Percentiles rank a stretch among this genome's conserved stretches.
phyloP scores from a whole-genome alignment of 92 coral and sea anemone species.

The Heteractis magnifica region DNA sequence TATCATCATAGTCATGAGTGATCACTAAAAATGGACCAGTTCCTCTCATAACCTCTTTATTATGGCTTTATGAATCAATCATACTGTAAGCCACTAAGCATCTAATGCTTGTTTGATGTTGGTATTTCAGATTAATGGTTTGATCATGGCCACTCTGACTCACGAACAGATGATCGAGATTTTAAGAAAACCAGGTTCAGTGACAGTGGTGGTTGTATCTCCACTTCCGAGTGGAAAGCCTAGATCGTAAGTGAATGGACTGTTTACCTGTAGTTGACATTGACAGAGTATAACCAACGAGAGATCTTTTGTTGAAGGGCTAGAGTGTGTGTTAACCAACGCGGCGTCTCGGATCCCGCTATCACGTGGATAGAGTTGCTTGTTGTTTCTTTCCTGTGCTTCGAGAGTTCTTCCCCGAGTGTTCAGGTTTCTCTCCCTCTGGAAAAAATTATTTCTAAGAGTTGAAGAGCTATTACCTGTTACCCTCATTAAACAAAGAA shows the following conservation, averaged over 20 bases:
- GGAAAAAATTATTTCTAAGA: too few relatives aligned
- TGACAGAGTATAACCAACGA: too few relatives aligned
- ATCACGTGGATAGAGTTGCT: too few relatives aligned
- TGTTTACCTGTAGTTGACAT: too few relatives aligned
- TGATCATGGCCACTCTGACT: constrained; percentile 81
- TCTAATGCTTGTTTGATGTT: not conserved
- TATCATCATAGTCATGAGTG: not conserved
- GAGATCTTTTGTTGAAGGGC: too few relatives aligned
- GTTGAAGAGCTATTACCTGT: too few relatives aligned
- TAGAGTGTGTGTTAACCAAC: not conserved
- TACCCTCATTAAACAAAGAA: too few relatives aligned
- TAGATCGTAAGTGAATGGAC: constrained; percentile 67
- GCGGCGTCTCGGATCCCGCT: not conserved
- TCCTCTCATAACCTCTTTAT: too few relatives aligned
- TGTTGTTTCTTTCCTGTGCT: not conserved
- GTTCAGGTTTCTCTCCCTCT: too few relatives aligned
- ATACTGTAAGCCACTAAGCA: not conserved
- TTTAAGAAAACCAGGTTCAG: constrained; percentile 89
- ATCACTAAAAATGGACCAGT: not conserved
- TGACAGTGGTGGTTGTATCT: constrained; percentile 87
- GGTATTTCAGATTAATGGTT: constrained; percentile 68
- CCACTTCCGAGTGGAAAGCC: constrained; percentile 96
- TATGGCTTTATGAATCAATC: not conserved
- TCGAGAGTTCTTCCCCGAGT: not conserved
- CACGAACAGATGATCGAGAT: constrained; percentile 95